Evolutionary conservation across 2,797 vertebrate species (phyloP).

Genomic region (Anguilla megastoma): DNA sequence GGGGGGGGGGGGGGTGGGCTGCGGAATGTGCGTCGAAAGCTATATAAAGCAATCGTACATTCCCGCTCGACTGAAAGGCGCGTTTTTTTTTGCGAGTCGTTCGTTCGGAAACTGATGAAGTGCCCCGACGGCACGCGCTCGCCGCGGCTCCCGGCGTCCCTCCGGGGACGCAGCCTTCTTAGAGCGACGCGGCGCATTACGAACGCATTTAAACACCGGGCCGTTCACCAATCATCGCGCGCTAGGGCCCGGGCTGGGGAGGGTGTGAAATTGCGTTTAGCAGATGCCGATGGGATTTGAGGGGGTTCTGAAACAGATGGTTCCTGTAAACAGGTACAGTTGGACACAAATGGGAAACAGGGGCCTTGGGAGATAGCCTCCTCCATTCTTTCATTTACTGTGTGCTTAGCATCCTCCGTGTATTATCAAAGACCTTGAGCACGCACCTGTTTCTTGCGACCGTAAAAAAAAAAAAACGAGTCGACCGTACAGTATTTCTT

Average conservation of each 20-base stretch:
- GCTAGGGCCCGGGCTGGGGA: constrained; percentile 56
- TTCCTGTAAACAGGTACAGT: constrained; percentile 67
- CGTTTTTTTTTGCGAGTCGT: constrained; percentile 4
- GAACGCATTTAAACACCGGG: constrained; percentile 76
- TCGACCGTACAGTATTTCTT: constrained; percentile 2
- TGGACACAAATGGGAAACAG: constrained; percentile 53
- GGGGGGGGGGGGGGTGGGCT: background rate
- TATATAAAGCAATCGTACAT: constrained; percentile 30
- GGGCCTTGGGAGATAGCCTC: constrained; percentile 45
- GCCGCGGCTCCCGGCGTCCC: constrained; percentile 64
- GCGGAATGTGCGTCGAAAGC: background rate
- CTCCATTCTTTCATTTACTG: constrained; percentile 62
- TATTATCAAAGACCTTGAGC: constrained; percentile 41
- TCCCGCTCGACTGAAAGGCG: background rate
- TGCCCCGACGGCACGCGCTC: constrained; percentile 7
- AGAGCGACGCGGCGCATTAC: constrained; percentile 76
- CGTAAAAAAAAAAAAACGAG: background rate
- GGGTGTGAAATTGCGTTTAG: constrained; percentile 68
- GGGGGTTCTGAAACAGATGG: constrained; percentile 75
- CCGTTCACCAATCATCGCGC: constrained; percentile 74
- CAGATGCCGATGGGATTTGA: constrained; percentile 73
- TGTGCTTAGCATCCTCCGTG: constrained; percentile 67
- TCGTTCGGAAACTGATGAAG: constrained; percentile 32
- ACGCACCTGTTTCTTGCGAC: constrained; percentile 17
- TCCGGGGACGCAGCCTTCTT: constrained; percentile 72